Conservation (phyloP, 2,797 vertebrate species). For the Parauchenoglanis punctatus region DNA sequence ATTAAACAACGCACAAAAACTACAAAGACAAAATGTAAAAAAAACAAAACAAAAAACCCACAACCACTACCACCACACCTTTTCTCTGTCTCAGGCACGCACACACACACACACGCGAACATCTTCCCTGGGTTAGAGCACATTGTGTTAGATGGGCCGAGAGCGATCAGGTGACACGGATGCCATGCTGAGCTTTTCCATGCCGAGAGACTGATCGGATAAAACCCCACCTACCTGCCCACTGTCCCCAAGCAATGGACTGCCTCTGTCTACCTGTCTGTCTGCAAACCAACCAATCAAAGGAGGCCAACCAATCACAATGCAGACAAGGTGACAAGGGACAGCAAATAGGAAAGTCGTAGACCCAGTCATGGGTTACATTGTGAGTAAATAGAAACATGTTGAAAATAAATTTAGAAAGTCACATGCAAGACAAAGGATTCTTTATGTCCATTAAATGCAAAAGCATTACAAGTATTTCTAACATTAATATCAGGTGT, state of each 20-base stretch:
- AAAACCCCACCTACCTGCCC: conserved; percentile 80
- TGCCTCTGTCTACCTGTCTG: conserved; percentile 77
- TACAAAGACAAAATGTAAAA: neutral
- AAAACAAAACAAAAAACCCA: neutral
- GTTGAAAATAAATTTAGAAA: neutral
- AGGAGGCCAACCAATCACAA: conserved; percentile 65
- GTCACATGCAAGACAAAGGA: neutral
- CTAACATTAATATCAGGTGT: neutral
- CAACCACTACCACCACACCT: neutral
- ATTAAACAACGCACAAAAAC: neutral
- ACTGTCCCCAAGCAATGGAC: conserved; percentile 75
- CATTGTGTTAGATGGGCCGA: conserved; percentile 60
- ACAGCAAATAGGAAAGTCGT: conserved; percentile 31
- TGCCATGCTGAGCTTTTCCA: conserved; percentile 77
- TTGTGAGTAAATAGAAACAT: conserved; percentile 4
- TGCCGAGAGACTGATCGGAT: conserved; percentile 69
- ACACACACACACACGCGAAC: neutral
- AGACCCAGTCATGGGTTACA: neutral
- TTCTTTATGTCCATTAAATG: conserved; percentile 4
- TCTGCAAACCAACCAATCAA: conserved; percentile 80
- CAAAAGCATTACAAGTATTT: neutral
- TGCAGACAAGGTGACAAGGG: conserved; percentile 50
- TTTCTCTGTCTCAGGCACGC: neutral
- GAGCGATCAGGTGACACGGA: conserved; percentile 58
- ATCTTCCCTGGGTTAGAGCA: conserved; percentile 49